Evolutionary conservation across 2,113 vertebrate species (phyloP).

Genomic region (Baryphthengus martii): DNA sequence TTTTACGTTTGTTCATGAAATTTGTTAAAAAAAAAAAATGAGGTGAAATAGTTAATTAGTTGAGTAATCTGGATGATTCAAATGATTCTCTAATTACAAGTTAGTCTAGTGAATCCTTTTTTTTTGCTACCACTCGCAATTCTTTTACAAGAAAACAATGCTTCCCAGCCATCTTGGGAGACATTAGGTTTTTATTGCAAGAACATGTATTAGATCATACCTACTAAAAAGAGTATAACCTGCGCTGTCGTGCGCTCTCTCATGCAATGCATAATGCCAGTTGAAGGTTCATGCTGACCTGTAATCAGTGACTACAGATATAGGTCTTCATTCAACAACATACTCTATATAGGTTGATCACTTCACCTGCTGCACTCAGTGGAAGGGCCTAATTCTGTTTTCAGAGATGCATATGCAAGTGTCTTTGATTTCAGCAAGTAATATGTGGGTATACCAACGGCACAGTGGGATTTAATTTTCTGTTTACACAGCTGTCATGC

Average conservation of each 20-base stretch:
- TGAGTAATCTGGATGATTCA: background rate
- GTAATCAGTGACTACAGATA: background rate
- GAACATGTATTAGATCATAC: slow-evolving; percentile 6
- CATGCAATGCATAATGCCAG: background rate
- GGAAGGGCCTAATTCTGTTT: background rate
- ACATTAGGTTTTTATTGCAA: background rate
- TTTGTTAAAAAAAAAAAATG: background rate
- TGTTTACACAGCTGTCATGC: background rate
- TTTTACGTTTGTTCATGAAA: background rate
- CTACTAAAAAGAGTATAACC: background rate
- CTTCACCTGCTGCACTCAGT: slow-evolving; percentile 10
- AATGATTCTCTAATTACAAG: background rate
- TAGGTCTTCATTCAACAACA: background rate
- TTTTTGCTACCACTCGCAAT: background rate
- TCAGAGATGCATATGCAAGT: background rate
- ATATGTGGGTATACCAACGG: background rate
- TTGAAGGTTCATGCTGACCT: slow-evolving; percentile 12
- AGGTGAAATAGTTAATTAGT: background rate
- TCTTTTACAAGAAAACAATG: background rate
- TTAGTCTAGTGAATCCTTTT: background rate
- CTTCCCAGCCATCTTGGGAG: background rate
- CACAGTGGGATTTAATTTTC: background rate
- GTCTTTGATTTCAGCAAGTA: background rate
- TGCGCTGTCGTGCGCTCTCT: background rate
- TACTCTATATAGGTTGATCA: background rate